Conservation (phyloP, 2,888 invertebrate species). For the Euzetes globulus region DNA sequence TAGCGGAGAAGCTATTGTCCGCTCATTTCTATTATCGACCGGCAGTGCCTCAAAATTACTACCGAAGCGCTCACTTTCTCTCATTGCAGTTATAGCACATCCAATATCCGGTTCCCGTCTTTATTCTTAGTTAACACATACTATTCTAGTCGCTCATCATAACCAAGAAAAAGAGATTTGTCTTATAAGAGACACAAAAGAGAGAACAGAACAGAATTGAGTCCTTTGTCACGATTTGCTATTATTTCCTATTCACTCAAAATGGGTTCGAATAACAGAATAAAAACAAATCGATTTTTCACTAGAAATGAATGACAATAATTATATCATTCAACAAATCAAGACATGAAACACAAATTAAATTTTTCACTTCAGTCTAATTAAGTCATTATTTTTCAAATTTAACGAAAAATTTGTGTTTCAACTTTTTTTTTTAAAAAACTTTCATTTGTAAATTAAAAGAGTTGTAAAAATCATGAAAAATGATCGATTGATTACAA, state of each 20-base stretch:
- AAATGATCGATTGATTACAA: neutral
- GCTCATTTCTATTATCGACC: neutral
- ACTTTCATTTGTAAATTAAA: neutral
- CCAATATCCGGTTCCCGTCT: conserved; percentile 20
- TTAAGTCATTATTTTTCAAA: no score
- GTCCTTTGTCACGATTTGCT: conserved; percentile 10
- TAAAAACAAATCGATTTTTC: conserved; percentile 10
- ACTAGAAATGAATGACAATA: neutral
- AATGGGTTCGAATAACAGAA: neutral
- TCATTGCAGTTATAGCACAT: conserved; percentile 11
- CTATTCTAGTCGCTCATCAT: neutral
- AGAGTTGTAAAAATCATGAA: neutral
- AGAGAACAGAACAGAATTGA: neutral
- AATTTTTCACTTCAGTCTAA: no score
- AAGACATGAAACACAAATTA: no score
- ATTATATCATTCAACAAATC: neutral
- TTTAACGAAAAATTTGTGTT: no score
- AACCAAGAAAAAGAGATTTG: neutral
- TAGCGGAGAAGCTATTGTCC: neutral
- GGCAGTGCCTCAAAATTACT: neutral
- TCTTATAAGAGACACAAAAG: neutral
- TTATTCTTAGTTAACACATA: neutral
- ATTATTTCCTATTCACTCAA: neutral
- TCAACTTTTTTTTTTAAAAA: neutral
- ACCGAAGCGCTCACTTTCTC: neutral